Evolutionary conservation across 2,797 vertebrate species (phyloP).

Genomic region (Eremophila alpestris): DNA sequence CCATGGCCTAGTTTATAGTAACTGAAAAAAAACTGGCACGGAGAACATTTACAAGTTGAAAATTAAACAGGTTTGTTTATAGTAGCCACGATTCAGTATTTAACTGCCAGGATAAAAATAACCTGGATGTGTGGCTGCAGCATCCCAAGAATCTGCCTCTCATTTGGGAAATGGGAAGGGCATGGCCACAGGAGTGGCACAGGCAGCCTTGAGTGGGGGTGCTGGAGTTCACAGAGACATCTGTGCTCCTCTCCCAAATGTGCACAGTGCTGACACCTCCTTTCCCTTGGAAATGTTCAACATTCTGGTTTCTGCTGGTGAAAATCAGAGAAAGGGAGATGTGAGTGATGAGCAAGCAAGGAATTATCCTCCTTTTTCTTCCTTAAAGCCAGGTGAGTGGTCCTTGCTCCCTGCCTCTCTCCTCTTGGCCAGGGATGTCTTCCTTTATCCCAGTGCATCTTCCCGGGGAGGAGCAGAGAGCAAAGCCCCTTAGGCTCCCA

Average conservation of each 20-base stretch:
- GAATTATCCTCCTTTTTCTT: background rate
- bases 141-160: background rate
- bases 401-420: background rate
- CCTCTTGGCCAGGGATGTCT: background rate
- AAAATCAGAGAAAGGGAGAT: background rate
- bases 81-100: background rate
- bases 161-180: background rate
- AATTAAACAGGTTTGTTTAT: constrained; percentile 40
- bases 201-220: background rate
- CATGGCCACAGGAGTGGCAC: background rate
- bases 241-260: background rate
- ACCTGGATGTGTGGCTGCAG: background rate
- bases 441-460: background rate
- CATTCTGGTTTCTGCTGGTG: fast-evolving
- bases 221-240: background rate
- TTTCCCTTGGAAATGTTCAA: background rate
- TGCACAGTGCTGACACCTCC: background rate
- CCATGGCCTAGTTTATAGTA: background rate
- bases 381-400: background rate
- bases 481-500: fast-evolving
- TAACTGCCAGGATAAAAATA: constrained; percentile 22
- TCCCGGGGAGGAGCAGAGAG: background rate
- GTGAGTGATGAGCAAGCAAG: background rate
- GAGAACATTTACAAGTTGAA: background rate
- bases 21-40: background rate